Evolutionary conservation across 2,888 invertebrate genomes (phyloP).

Genomic region (Plemyria rubiginata): DNA sequence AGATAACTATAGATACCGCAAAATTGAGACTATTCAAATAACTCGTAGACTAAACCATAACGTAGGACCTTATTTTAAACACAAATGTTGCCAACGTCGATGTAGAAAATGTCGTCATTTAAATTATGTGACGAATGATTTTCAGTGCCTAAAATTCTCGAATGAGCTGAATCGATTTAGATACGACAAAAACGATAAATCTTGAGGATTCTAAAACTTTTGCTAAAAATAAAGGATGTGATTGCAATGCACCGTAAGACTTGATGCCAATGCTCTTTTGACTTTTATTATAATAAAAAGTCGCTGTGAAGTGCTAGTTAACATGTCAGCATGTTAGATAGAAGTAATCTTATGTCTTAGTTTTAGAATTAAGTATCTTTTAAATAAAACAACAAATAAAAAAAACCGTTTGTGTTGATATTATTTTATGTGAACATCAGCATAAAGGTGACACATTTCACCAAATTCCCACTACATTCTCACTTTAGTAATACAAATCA

Average conservation of each 20-base stretch:
- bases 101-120: conserved; percentile 63
- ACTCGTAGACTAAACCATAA: conserved; percentile 45
- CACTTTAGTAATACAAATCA: too few relatives aligned
- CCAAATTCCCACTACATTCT: too few relatives aligned
- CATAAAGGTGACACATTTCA: too few relatives aligned
- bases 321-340: not conserved
- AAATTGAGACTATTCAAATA: conserved; percentile 73
- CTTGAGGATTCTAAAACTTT: conserved; percentile 64
- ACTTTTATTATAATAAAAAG: conserved; percentile 15
- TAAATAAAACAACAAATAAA: not conserved
- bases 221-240: conserved; percentile 70
- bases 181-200: conserved; percentile 76
- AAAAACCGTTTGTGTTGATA: not conserved
- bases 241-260: conserved; percentile 38
- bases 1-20: conserved; percentile 74
- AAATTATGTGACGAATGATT: conserved; percentile 76
- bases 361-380: too few relatives aligned
- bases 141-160: conserved; percentile 71
- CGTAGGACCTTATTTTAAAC: conserved; percentile 39
- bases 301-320: not conserved
- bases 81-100: conserved; percentile 44
- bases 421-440: too few relatives aligned
- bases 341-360: not conserved
- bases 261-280: conserved; percentile 35
- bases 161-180: conserved; percentile 80